Conservation (phyloP, 2,113 vertebrate species). For the Trochalopteron elliotii region DNA sequence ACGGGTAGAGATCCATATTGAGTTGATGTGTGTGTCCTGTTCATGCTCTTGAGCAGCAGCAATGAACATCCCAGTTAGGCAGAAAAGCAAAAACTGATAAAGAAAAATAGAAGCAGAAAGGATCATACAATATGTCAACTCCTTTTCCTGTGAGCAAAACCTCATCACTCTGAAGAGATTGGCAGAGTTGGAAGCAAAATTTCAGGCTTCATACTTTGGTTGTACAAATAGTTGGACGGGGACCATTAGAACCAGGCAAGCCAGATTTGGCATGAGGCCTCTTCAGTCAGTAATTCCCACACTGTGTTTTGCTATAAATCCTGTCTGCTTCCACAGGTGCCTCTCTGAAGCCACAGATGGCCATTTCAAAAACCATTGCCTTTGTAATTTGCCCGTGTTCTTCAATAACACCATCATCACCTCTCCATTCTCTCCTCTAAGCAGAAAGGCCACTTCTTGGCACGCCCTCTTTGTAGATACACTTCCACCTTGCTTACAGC, state of each 20-base stretch:
- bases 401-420: fast-evolving
- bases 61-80: background rate
- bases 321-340: background rate
- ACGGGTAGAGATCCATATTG: background rate
- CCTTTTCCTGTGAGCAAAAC: background rate
- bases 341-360: background rate
- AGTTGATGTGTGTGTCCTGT: background rate
- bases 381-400: background rate
- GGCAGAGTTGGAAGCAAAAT: background rate
- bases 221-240: background rate
- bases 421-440: background rate
- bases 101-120: background rate
- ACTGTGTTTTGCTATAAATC: background rate
- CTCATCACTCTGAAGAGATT: background rate
- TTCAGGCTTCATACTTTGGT: background rate
- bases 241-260: background rate
- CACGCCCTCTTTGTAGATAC: background rate
- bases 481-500: background rate
- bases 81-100: background rate
- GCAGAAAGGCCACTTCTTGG: background rate
- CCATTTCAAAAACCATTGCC: background rate
- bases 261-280: background rate
- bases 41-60: background rate
- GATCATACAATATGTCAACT: background rate
- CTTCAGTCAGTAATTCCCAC: background rate